Percentiles rank a stretch among this genome's conserved stretches.
phyloP scores from a whole-genome alignment of 2,113 vertebrate genomes.

The Barnardius zonarius region DNA sequence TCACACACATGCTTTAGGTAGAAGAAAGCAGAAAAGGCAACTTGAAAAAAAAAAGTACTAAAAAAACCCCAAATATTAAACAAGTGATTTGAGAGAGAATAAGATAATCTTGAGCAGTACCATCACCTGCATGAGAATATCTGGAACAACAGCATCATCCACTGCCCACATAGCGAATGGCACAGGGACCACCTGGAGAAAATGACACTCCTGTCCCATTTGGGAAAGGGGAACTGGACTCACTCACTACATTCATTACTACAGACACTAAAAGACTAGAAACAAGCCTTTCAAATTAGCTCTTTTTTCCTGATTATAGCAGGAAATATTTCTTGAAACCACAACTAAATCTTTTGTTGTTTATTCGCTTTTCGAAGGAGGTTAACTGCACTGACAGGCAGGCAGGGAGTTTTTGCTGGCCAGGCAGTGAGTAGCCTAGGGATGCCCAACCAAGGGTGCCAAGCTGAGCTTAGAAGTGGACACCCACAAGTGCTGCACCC shows the following conservation, averaged over 20 bases:
- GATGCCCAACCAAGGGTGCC: too few species aligned
- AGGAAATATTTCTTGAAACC: not conserved
- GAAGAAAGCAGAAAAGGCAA: not conserved
- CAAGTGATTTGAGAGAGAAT: rapidly evolving
- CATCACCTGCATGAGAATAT: rapidly evolving
- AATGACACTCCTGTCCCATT: rapidly evolving
- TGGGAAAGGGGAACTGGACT: rapidly evolving
- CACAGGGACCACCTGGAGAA: not conserved
- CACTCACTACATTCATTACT: rapidly evolving
- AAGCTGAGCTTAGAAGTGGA: not conserved
- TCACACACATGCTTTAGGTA: not conserved
- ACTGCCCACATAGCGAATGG: not conserved
- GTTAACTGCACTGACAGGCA: not conserved
- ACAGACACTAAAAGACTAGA: rapidly evolving
- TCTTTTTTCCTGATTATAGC: not conserved
- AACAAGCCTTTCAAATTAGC: not conserved
- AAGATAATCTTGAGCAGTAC: not conserved
- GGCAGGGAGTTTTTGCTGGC: not conserved
- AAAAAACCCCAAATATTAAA: not conserved
- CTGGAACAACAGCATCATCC: not conserved
- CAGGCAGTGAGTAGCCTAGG: not conserved
- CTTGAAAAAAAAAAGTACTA: not conserved
- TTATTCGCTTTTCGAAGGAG: not conserved
- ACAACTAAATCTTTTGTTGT: not conserved
- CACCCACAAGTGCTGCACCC: not conserved